Conservation (phyloP, 2,888 invertebrate genomes). For the Drosophila setosimentum region DNA sequence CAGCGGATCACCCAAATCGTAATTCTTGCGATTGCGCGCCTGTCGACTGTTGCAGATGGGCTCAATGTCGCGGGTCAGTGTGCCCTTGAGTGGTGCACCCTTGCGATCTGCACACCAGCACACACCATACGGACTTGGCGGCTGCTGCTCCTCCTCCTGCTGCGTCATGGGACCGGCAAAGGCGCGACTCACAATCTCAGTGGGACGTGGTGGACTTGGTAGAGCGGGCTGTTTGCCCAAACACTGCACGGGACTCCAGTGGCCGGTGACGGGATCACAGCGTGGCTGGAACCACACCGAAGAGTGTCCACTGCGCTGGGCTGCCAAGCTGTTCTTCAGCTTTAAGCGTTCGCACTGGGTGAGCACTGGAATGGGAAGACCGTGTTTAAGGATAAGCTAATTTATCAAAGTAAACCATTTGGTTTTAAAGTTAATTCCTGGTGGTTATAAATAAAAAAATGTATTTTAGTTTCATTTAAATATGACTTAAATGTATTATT, state of each 20-base stretch:
- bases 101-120: constrained; percentile 95
- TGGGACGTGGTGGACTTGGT: constrained; percentile 29
- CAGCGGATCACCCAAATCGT: constrained; percentile 85
- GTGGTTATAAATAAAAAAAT: background rate
- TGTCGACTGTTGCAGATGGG: constrained; percentile 93
- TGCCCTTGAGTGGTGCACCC: constrained; percentile 93
- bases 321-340: constrained; percentile 91
- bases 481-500: background rate
- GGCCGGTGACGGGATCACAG: constrained; percentile 90
- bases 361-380: constrained; percentile 86
- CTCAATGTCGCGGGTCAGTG: constrained; percentile 90
- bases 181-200: constrained; percentile 68
- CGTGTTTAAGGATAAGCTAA: background rate
- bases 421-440: no score
- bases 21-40: constrained; percentile 87
- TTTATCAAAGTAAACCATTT: background rate
- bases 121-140: constrained; percentile 87
- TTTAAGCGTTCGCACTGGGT: constrained; percentile 93
- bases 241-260: constrained; percentile 94
- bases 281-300: constrained; percentile 89
- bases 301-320: constrained; percentile 87
- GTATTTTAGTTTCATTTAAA: background rate
- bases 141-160: constrained; percentile 9
- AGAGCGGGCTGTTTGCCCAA: constrained; percentile 87
- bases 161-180: constrained; percentile 42